Base-by-base conservation (phyloP, 1,140 invertebrate genomes). In the Neodiprion virginianus region DNA sequence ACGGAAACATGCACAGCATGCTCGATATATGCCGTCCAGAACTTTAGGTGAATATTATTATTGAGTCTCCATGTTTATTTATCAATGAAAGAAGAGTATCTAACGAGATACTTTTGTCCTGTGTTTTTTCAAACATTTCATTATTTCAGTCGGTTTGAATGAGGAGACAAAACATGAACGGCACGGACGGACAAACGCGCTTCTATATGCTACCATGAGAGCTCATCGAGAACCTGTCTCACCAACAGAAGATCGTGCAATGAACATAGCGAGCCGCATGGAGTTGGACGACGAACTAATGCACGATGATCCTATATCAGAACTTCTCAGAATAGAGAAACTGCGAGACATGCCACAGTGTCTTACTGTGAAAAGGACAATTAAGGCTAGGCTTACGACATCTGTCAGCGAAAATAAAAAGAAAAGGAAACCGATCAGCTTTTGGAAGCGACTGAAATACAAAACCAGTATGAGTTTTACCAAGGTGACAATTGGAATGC, bases 271-370 rank as follows among this genome's bases (percentile, higher is more conserved):
- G 2, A 84, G 87, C 28, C 90, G 90, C 79, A 90, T 93, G 84
- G 91, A 92, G 78, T 84, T 90, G 76, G 89, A 92, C 76, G 84
- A 89, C 14, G 82, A 85, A 23, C 84, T 93, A 1, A 93, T 93
- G 91, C 89, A 92, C 77, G 88, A 92, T 80, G 89, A 89, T 80
- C 90, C 90, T 0, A 79, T 88, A 4, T 88, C 91, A 0, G 90
- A 92, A 76, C 88, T 90, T 77, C 79, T 91, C 17, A 87, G 92
- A 77, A 88, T 91, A 65, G 90, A 92, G 77, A 90, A 91, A 1
- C 81, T 93, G 66, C 87, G 90, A 73, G 90, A 92, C 66, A 89
- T 93, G 79, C 91, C 92, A 0, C 91, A 93, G 80, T 89, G 90
- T 49, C 82, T 94, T 70, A 91, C 91, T 5, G 88, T 92, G 70